Base-by-base conservation (phyloP, 2,888 invertebrate genomes). In the Phalera bucephala region DNA sequence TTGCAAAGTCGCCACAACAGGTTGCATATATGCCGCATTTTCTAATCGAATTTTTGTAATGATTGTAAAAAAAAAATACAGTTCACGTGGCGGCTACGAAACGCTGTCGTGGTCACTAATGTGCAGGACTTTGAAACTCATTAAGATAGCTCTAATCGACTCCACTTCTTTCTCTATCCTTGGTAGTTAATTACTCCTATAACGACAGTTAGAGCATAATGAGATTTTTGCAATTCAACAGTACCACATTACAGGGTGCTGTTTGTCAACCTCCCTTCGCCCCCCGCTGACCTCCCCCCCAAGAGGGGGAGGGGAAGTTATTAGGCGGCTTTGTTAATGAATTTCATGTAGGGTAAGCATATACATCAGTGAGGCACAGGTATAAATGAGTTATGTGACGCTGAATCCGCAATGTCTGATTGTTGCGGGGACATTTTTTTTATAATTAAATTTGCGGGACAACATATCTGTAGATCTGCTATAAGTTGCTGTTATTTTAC, bases 201-300 rank as follows among this genome's bases (percentile, higher is more conserved):
- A 86, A 86, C 86, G 86, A 86, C 87, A 85, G 87, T 86, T 87
- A 87, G 87, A 85, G 72, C 72, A 83, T 86, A 88, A 87, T 88
- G 87, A 87, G 87, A 88, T 87, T 88, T 87, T 87, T 88, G 86
- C 84, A 87, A 87, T 87, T 88, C 86, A 84, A 86, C 86, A 83
- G 83, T 79, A 80, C 79, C 84, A 81, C 84, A 85, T 84, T 83
- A 85, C 80, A 72, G 79, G 78, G 77, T 65, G 74, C 66, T 80
- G 82, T 82, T 78, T 80, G 79, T 82, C 78, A 77, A 64, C 71
- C 69, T 61, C 64, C 64, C 33, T 19, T 32, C 37, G 15, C 26
- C 37, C 46, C 55, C 59, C 47, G 43, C 42, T 48, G 57, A 63
- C 53, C 60, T 61, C 55, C 53, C 57, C 43, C 30, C 44, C n/a